Conservation (phyloP, 2,888 invertebrate species). For the Steromphala cineraria region DNA sequence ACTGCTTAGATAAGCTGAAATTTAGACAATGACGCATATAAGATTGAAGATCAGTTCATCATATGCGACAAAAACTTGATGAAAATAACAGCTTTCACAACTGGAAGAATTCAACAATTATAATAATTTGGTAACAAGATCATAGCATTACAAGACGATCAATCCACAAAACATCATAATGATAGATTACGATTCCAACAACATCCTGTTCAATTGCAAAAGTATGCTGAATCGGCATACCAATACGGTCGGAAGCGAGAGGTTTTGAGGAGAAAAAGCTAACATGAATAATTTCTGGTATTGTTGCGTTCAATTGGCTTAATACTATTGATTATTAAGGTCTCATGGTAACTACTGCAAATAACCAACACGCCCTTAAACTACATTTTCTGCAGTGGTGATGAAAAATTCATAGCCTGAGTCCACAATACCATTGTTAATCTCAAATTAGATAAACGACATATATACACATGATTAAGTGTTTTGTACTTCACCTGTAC, state of each 20-base stretch:
- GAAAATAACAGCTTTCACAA: no score
- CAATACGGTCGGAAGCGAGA: neutral
- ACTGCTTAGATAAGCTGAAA: no score
- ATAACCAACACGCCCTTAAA: neutral
- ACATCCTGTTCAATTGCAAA: no score
- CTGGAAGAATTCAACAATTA: no score
- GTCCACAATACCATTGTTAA: neutral
- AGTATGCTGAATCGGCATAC: neutral
- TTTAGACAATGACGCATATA: no score
- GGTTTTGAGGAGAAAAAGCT: neutral
- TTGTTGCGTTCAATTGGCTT: conserved; percentile 6
- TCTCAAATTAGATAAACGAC: neutral
- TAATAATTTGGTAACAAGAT: no score
- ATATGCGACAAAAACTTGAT: no score
- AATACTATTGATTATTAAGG: neutral
- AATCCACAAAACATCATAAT: no score
- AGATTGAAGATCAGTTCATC: no score
- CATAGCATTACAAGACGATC: no score
- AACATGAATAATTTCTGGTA: conserved; percentile 9
- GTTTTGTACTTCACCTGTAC: no score
- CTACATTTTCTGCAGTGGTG: neutral
- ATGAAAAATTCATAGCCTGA: neutral
- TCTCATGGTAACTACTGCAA: neutral
- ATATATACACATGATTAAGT: neutral
- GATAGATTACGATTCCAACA: no score